Conservation (phyloP, 2,888 invertebrate genomes). For the Agrochola macilenta region DNA sequence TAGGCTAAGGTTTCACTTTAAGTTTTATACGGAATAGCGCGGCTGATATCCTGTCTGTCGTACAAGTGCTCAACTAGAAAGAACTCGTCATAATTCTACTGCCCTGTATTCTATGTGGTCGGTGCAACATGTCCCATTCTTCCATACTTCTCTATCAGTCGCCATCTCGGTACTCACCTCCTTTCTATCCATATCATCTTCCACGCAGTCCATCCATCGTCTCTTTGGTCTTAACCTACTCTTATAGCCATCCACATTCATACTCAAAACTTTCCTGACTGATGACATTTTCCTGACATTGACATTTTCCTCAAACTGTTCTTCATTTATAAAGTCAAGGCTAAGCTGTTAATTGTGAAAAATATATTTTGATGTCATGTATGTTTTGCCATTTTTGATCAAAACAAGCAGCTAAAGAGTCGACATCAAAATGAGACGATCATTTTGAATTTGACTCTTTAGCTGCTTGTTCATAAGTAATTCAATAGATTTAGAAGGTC, state of each 20-base stretch:
- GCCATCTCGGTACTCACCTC: too few species aligned
- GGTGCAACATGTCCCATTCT: too few species aligned
- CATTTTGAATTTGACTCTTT: neutral
- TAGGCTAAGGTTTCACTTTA: neutral
- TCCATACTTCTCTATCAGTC: too few species aligned
- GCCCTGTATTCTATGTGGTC: too few species aligned
- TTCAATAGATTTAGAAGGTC: slow-evolving; percentile 51
- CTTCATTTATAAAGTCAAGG: neutral
- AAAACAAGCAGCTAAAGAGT: neutral
- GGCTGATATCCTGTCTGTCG: neutral
- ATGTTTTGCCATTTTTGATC: neutral
- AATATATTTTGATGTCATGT: neutral
- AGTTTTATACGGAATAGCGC: neutral
- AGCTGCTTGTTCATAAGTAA: slow-evolving; percentile 21
- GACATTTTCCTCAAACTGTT: neutral
- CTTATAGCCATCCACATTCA: too few species aligned
- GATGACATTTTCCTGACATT: too few species aligned
- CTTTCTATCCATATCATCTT: too few species aligned
- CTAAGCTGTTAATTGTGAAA: neutral
- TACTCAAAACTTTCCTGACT: too few species aligned
- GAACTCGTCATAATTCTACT: neutral
- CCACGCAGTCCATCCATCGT: too few species aligned
- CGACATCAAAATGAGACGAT: neutral
- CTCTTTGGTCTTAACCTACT: too few species aligned
- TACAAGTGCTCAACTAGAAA: neutral